Evolutionary conservation across 1,140 invertebrate genomes (phyloP).

Genomic region (Cydia fagiglandana): DNA sequence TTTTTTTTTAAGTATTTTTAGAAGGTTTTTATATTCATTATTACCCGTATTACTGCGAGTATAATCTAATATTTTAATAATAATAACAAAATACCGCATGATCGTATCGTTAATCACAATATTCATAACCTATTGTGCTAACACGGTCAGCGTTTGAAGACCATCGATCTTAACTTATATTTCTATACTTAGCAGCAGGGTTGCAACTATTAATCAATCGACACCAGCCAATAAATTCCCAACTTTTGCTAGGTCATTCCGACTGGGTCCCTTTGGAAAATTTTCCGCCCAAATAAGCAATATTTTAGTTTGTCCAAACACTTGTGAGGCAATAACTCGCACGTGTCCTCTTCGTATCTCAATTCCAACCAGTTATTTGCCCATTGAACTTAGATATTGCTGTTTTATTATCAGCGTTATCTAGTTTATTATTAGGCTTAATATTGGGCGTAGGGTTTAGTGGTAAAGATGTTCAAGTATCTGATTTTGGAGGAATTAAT

Average conservation of each 20-base stretch:
- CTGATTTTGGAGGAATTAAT: slow-evolving; percentile 25
- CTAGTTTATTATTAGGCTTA: slow-evolving; percentile 2
- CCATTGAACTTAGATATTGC: slow-evolving; percentile 40
- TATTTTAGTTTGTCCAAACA: slow-evolving; percentile 69
- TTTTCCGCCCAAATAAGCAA: slow-evolving; percentile 58
- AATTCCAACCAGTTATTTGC: slow-evolving; percentile 69
- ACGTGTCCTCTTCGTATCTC: slow-evolving; percentile 68
- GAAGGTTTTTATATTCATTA: too few relatives aligned
- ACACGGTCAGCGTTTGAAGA: not conserved
- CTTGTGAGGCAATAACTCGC: slow-evolving; percentile 70
- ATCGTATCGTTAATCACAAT: not conserved
- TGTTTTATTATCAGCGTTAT: slow-evolving; percentile 37
- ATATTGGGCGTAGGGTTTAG: slow-evolving; percentile 44
- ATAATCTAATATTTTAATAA: too few relatives aligned
- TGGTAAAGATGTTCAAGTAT: not conserved
- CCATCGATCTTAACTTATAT: not conserved
- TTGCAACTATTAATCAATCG: slow-evolving; percentile 19
- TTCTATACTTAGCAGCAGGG: not conserved
- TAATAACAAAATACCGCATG: too few relatives aligned
- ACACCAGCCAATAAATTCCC: slow-evolving; percentile 22
- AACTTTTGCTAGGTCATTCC: slow-evolving; percentile 28
- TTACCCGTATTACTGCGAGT: too few relatives aligned
- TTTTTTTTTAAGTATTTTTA: too few relatives aligned
- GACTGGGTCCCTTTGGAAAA: slow-evolving; percentile 36
- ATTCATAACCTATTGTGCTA: not conserved